Evolutionary conservation across 2,797 vertebrate genomes (phyloP), one percentile per base, ranked within the genome.

Genomic region (Megalops cyprinoides): DNA sequence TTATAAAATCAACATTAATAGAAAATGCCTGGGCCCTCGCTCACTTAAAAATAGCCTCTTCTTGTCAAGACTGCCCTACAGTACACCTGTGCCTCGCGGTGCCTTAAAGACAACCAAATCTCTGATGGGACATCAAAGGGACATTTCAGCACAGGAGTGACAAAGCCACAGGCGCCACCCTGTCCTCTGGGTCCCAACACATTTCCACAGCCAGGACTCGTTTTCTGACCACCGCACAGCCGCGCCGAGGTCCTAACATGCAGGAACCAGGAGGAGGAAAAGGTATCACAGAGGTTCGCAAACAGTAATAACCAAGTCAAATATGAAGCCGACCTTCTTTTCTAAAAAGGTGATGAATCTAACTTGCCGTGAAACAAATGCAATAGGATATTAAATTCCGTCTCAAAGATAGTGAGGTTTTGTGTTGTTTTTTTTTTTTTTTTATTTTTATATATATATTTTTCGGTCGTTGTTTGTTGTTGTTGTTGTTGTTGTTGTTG

Each of bases 111-210:
- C 44, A 74, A 48, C 46, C 23, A 51, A 51, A 48, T 51, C 73
- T 51, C 48, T 49, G 14, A 74, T 74, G 73, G 73, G 44, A 28
- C 73, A 48, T 74, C 25, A 74, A 51, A 49, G 48, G 28, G 46
- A 48, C 23, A 31, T 2, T 28, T 20, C 2, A 28, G 42, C 46
- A 48, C 42, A 28, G 44, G 48, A 74, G 23, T 1, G n/a, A 51
- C 48, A 49, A 48, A 48, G 2, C 20, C 9, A 48, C 10, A 51
- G n/a, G 15, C 65, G 20, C 20, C 34, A 8, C 6, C 1, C 7
- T 69, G 44, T 69, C 65, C 34, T 37, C 23, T 28, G 18, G 1
- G 37, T 9, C 65, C 25, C 18, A 44, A 20, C 7, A 69, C 37
- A 44, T 69, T 37, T 67, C 62, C n/a, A n/a, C n/a, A 20, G 23